Percentiles rank a stretch among this genome's conserved stretches.
These are phyloP conservation scores for Mimumesa dahlbomi DNA, from an alignment of 2,888 invertebrate genomes.

Conservation along the genomic window DNA sequence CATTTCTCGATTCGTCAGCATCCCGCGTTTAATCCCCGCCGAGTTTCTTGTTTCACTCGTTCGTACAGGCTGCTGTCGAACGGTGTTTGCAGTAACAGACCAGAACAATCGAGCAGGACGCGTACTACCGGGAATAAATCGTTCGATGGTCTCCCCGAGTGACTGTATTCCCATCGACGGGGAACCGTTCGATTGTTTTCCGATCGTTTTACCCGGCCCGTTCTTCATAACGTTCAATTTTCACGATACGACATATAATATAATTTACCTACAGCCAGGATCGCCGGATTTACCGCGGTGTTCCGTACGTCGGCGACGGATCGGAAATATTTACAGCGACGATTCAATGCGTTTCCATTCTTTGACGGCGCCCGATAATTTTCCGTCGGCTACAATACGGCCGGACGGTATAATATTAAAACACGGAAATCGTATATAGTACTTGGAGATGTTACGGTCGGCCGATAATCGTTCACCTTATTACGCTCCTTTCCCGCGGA, in stretches of 20 bases:
- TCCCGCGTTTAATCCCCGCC: neutral
- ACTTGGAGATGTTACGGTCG: too few species aligned
- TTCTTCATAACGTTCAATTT: constrained; percentile 11
- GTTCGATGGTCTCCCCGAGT: constrained; percentile 8
- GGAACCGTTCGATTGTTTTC: constrained; percentile 7
- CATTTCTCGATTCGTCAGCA: neutral
- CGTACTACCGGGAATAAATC: constrained; percentile 14
- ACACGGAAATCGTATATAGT: too few species aligned
- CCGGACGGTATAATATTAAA: too few species aligned
- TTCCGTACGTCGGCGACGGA: neutral
- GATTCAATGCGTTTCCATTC: neutral
- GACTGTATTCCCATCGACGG: constrained; percentile 3
- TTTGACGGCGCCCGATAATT: neutral
- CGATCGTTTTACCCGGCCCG: constrained; percentile 8
- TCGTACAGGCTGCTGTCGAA: neutral
- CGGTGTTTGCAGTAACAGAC: neutral
- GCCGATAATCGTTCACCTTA: constrained; percentile 1
- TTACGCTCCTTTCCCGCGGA: constrained; percentile 12
- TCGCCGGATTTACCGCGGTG: neutral
- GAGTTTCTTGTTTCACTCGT: neutral
- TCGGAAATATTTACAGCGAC: constrained; percentile 1
- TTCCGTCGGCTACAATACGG: too few species aligned
- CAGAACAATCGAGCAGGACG: constrained; percentile 4
- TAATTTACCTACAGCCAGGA: neutral
- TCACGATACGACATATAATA: neutral